Conservation (phyloP, 2,888 invertebrate genomes). For the Merodon equestris region DNA sequence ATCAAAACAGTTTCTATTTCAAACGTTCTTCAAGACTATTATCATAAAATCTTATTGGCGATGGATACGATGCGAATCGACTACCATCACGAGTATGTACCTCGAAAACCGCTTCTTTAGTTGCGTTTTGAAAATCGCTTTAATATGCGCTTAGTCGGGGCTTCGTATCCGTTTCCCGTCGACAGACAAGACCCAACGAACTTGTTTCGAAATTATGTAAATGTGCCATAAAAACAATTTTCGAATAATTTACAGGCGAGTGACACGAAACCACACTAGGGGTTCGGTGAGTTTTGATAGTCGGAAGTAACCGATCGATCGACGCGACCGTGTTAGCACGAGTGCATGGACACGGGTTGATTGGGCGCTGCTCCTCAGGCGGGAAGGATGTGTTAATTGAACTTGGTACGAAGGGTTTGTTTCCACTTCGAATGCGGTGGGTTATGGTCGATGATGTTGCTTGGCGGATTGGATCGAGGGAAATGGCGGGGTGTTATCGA, state of each 20-base stretch:
- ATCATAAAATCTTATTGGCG: conserved; percentile 58
- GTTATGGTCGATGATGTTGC: conserved; percentile 23
- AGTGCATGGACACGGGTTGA: too few species aligned
- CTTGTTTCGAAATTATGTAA: conserved; percentile 45
- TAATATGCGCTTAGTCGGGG: conserved; percentile 50
- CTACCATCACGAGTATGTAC: conserved; percentile 13
- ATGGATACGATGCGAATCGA: conserved; percentile 6
- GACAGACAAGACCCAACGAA: conserved; percentile 3
- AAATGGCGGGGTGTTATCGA: conserved; percentile 1
- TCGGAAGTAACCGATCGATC: conserved; percentile 25
- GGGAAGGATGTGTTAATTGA: conserved; percentile 59
- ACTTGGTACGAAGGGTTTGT: conserved; percentile 40
- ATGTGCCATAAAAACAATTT: conserved; percentile 37
- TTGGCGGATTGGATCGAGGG: neutral
- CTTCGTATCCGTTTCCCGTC: conserved; percentile 1
- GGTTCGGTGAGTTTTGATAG: conserved; percentile 14
- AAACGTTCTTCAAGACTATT: conserved; percentile 29
- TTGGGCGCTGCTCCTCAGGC: neutral
- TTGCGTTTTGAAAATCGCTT: conserved; percentile 55
- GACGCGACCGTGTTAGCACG: conserved; percentile 10
- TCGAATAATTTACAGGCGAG: neutral
- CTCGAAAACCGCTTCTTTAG: conserved; percentile 47
- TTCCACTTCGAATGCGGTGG: conserved; percentile 30
- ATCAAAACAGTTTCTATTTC: neutral
- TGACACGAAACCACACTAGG: too few species aligned